Evolutionary conservation across 1,140 invertebrate genomes (phyloP), one percentile per base, ranked within the genome.

Genomic region (Octopus sinensis): DNA sequence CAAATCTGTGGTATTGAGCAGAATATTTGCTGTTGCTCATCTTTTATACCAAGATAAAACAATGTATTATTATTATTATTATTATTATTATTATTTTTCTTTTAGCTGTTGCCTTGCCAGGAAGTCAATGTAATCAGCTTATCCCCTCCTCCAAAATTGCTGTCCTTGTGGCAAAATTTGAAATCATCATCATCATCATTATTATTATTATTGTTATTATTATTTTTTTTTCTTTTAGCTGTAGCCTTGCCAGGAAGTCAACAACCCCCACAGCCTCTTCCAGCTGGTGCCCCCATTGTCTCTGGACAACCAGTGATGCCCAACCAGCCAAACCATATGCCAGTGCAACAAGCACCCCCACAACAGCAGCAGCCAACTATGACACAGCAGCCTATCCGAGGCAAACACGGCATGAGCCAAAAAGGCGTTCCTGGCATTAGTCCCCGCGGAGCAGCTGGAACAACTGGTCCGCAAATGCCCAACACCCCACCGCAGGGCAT

Each of bases 401-500:
- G 68, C 5, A 71, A 71, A 12, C 68, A 71, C 5, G 68, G 68
- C 30, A 71, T 71, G 68, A 23, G 13, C 30, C 68, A 71, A 13
- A 71, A n/a, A 23, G 68, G 68, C 17, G 68, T 13, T 71, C 30
- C 30, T 43, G 30, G 30, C 30, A 43, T 43, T 43, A 43, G 30
- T 43, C 30, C 30, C 30, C 68, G 68, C 30, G 68, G 68, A 71
- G 68, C 17, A 23, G 68, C 68, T 71, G 68, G 68, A n/a, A 23
- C 68, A n/a, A 23, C 17, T 17, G 68, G 68, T 6, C 68, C 68
- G 30, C 68, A 71, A 17, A 71, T 71, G 68, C 81, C 53, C 5
- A 81, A n/a, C 10, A 54, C 73, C 23, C 80, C 53, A 54, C 30
- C 80, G 2, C 79, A 80, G 30, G 54, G 1, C 52, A 80, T 80